Conservation (phyloP, 2,888 invertebrate genomes). For the Argyra leucocephala region DNA sequence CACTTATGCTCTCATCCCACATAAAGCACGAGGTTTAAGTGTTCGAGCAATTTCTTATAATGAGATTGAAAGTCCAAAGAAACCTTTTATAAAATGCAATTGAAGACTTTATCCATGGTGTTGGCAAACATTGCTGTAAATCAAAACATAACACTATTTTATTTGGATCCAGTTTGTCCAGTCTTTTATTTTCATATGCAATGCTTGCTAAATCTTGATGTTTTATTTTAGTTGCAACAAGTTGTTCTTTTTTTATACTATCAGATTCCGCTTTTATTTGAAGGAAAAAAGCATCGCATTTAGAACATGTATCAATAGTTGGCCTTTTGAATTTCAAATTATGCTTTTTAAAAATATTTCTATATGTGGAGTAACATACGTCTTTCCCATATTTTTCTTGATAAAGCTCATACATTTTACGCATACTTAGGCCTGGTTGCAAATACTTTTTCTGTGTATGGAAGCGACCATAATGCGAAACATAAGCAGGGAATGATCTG, state of each 20-base stretch:
- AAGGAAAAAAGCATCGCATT: not conserved
- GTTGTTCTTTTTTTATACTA: not conserved
- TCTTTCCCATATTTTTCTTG: not conserved
- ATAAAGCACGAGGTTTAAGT: not conserved
- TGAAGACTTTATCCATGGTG: not conserved
- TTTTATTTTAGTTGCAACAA: not conserved
- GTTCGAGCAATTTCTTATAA: conserved; percentile 1
- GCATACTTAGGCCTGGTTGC: not conserved
- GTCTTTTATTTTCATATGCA: not conserved
- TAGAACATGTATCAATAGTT: not conserved
- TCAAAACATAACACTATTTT: not conserved
- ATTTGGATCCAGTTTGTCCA: not conserved
- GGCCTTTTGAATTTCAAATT: conserved; percentile 7
- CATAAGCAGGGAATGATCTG: not conserved
- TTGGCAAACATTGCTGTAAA: not conserved
- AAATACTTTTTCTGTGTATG: not conserved
- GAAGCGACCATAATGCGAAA: not conserved
- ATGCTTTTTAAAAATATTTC: not conserved
- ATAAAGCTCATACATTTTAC: not conserved
- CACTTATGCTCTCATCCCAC: too few species aligned
- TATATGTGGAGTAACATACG: not conserved
- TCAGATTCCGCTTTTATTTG: not conserved
- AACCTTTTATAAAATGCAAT: not conserved
- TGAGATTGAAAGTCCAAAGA: not conserved
- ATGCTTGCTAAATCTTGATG: not conserved